Conservation (phyloP, 2,888 invertebrate genomes). For the Fragum whitleyi region DNA sequence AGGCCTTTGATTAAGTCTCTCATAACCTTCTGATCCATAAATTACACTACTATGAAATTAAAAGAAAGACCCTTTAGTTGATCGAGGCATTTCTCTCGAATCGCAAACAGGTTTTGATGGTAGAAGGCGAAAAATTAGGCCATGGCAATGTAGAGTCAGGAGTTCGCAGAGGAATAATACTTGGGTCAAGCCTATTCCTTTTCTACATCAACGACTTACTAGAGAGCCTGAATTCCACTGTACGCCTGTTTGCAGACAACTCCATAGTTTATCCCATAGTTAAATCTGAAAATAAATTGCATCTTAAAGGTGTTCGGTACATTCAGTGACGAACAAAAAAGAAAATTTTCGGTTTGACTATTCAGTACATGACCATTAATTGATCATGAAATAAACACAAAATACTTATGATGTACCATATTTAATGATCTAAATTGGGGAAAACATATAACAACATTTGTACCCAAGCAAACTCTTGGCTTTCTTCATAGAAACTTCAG, state of each 20-base stretch:
- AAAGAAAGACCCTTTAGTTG: not conserved
- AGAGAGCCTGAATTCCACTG: not conserved
- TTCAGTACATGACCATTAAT: slow-evolving; percentile 30
- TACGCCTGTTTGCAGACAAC: slow-evolving; percentile 38
- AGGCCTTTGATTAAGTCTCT: slow-evolving; percentile 57
- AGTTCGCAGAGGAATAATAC: slow-evolving; percentile 17
- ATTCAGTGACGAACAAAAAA: slow-evolving; percentile 36
- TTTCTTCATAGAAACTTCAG: slow-evolving; percentile 32
- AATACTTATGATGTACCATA: slow-evolving; percentile 43
- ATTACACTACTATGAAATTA: slow-evolving; percentile 33
- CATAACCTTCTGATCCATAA: slow-evolving; percentile 34
- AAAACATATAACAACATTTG: slow-evolving; percentile 19
- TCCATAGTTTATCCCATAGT: slow-evolving; percentile 44
- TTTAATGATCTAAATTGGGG: slow-evolving; percentile 30
- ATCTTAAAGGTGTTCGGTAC: slow-evolving; percentile 44
- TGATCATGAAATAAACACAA: slow-evolving; percentile 25
- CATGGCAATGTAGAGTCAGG: slow-evolving; percentile 1
- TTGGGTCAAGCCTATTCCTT: slow-evolving; percentile 25
- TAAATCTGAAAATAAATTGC: slow-evolving; percentile 34
- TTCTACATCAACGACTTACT: slow-evolving; percentile 29
- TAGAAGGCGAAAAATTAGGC: slow-evolving; percentile 14
- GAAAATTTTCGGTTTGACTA: slow-evolving; percentile 23
- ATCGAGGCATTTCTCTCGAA: slow-evolving; percentile 6
- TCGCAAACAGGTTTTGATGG: not conserved
- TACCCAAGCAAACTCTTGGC: slow-evolving; percentile 29